Evolutionary conservation across 2,113 vertebrate species (phyloP).

Genomic region (Mesocricetus auratus): DNA sequence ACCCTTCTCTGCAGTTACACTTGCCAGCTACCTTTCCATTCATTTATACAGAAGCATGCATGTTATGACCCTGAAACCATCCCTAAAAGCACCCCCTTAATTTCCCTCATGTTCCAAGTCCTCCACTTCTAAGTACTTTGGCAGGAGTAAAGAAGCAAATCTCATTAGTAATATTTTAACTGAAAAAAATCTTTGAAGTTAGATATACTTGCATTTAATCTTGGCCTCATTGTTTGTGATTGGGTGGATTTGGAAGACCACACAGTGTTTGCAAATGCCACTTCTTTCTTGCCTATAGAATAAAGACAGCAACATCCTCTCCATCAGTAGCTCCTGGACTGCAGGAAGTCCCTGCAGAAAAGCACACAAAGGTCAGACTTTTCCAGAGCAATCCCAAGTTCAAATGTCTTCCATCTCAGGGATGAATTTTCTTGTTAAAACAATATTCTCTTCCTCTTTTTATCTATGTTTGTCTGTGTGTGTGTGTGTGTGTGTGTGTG

Average conservation of each 20-base stretch:
- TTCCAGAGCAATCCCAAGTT: neutral
- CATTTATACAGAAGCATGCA: neutral
- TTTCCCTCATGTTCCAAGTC: neutral
- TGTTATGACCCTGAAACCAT: constrained; percentile 1
- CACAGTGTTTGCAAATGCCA: neutral
- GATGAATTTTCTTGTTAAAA: neutral
- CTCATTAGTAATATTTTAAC: neutral
- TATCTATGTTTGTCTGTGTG: neutral
- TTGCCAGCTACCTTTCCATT: neutral
- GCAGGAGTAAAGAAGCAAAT: neutral
- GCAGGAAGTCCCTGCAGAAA: rapidly evolving
- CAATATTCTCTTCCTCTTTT: neutral
- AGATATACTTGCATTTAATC: neutral
- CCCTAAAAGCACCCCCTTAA: neutral
- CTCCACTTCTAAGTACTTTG: neutral
- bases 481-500: neutral
- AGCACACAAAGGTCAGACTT: neutral
- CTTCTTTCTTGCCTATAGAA: neutral
- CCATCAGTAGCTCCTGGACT: neutral
- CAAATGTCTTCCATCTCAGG: neutral
- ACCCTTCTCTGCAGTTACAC: neutral
- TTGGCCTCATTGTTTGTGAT: neutral
- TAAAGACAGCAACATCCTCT: neutral
- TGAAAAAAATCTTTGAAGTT: neutral
- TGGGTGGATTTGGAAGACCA: neutral